These are phyloP conservation scores for Phataginus tricuspis DNA, from an alignment of 2,797 vertebrate genomes.

Conservation along the genomic window DNA sequence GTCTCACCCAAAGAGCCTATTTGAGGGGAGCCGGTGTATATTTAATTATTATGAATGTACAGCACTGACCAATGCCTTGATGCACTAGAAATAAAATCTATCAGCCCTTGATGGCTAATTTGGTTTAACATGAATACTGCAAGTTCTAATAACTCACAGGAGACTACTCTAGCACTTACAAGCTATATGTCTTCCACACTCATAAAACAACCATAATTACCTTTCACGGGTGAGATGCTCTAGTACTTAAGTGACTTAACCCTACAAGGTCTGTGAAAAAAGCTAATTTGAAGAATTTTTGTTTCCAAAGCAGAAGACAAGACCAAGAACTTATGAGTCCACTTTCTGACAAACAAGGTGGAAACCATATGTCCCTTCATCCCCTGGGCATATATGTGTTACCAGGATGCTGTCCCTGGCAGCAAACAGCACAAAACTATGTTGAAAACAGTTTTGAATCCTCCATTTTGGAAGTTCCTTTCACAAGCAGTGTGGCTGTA, in stretches of 20 bases:
- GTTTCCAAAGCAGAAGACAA: conserved; percentile 71
- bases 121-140: conserved; percentile 83
- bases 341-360: neutral
- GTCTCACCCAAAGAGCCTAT: neutral
- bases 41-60: conserved; percentile 19
- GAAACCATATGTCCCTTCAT: neutral
- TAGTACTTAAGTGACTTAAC: conserved; percentile 82
- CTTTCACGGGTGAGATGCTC: conserved; percentile 84
- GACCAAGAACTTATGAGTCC: neutral
- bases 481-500: neutral
- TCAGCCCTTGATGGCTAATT: conserved; percentile 83
- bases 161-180: conserved; percentile 83
- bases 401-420: neutral
- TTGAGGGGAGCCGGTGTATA: neutral
- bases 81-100: conserved; percentile 80
- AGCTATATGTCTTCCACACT: conserved; percentile 83
- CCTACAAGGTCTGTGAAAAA: conserved; percentile 78
- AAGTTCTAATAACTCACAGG: conserved; percentile 84
- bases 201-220: conserved; percentile 86
- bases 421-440: neutral
- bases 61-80: conserved; percentile 73
- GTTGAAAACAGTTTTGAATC: neutral
- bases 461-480: neutral
- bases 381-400: neutral
- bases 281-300: conserved; percentile 73